Conservation (phyloP, 2,888 invertebrate species). For the Galerucella calmariensis region DNA sequence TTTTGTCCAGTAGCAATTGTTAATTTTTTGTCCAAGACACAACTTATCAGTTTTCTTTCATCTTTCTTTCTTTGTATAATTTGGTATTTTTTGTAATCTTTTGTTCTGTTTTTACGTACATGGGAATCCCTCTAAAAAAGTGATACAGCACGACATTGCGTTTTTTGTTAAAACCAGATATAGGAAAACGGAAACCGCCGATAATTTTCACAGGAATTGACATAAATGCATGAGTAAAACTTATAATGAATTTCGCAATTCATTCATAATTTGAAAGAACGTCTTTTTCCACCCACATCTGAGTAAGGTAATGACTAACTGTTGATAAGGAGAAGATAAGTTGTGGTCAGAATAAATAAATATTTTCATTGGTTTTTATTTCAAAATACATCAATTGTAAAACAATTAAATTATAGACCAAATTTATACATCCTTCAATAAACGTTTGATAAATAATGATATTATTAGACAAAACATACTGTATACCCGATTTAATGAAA, state of each 20-base stretch:
- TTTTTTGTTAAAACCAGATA: not conserved
- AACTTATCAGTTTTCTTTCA: no score
- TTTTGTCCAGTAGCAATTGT: no score
- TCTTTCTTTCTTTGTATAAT: no score
- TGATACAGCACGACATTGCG: not conserved
- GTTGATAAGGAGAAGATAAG: not conserved
- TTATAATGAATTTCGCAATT: slow-evolving; percentile 10
- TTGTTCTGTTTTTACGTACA: not conserved
- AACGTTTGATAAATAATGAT: no score
- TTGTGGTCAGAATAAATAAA: slow-evolving; percentile 8
- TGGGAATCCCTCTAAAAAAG: not conserved
- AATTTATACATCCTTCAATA: not conserved
- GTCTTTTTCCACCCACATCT: slow-evolving; percentile 23
- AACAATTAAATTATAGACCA: not conserved
- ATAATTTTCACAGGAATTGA: slow-evolving; percentile 12
- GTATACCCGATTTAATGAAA: no score
- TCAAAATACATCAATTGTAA: not conserved
- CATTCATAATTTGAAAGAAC: slow-evolving; percentile 14
- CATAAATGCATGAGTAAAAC: slow-evolving; percentile 3
- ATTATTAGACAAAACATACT: no score
- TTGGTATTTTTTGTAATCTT: no score
- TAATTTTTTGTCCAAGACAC: no score
- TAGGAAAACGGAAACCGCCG: slow-evolving; percentile 16
- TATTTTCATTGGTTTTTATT: not conserved
- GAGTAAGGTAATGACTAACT: slow-evolving; percentile 13